These are phyloP conservation scores for Trachymyrmex septentrionalis DNA, from an alignment of 1,140 invertebrate genomes.

Conservation along the genomic window DNA sequence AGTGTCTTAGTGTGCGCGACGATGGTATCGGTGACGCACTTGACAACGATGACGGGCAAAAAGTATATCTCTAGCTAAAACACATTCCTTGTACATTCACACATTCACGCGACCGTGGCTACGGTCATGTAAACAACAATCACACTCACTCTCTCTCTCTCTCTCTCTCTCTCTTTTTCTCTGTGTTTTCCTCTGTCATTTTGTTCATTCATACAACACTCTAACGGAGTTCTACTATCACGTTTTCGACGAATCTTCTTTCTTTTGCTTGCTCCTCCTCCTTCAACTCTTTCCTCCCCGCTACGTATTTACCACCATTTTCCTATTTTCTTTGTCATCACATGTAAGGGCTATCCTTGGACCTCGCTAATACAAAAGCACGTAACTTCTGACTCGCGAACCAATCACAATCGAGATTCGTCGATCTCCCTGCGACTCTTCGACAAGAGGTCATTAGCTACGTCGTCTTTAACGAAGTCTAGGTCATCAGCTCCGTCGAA, in stretches of 20 bases:
- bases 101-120: conserved; percentile 59
- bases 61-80: conserved; percentile 66
- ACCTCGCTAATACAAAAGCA: conserved; percentile 29
- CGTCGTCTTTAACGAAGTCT: conserved; percentile 66
- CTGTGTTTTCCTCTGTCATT: background rate
- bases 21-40: conserved; percentile 64
- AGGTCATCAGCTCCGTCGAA: conserved; percentile 84
- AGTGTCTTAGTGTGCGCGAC: conserved; percentile 36
- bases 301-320: conserved; percentile 33
- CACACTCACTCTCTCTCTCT: conserved; percentile 48
- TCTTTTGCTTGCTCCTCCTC: conserved; percentile 42
- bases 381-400: conserved; percentile 54
- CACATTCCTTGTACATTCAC: conserved; percentile 54
- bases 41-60: conserved; percentile 65
- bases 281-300: conserved; percentile 23
- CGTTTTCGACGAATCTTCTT: conserved; percentile 67
- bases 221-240: conserved; percentile 71
- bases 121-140: conserved; percentile 57
- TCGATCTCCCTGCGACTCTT: conserved; percentile 67
- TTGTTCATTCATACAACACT: conserved; percentile 43
- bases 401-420: conserved; percentile 62
- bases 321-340: conserved; percentile 51
- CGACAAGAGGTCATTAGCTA: conserved; percentile 66
- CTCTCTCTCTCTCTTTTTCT: conserved; percentile 4
- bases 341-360: conserved; percentile 28